These are phyloP conservation scores for Drosophila mayri DNA, from an alignment of 1,140 invertebrate genomes.

Conservation along the genomic window DNA sequence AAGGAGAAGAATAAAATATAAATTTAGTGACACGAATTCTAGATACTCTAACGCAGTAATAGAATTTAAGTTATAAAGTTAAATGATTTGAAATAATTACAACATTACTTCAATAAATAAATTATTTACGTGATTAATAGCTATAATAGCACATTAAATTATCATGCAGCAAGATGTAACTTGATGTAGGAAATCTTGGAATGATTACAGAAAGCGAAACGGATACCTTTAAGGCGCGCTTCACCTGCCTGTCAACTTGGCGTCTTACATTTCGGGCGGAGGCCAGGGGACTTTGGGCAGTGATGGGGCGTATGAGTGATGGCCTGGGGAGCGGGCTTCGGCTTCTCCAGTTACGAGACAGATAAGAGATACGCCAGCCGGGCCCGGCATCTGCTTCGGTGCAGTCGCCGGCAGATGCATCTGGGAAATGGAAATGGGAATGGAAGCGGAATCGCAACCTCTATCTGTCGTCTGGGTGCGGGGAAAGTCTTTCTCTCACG, in stretches of 20 bases:
- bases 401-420: conserved; percentile 69
- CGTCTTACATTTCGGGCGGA: conserved; percentile 49
- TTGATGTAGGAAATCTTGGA: neutral
- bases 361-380: conserved; percentile 35
- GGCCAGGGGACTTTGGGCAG: conserved; percentile 24
- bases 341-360: conserved; percentile 44
- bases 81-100: neutral
- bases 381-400: conserved; percentile 34
- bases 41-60: neutral
- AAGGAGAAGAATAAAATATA: neutral
- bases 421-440: conserved; percentile 26
- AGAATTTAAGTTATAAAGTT: too few species aligned
- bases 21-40: neutral
- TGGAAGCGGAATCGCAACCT: conserved; percentile 41
- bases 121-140: too few species aligned
- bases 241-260: conserved; percentile 75
- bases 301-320: conserved; percentile 49
- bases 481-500: conserved; percentile 74
- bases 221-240: conserved; percentile 54
- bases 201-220: conserved; percentile 7
- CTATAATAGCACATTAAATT: neutral
- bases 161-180: neutral
- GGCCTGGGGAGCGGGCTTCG: conserved; percentile 25
- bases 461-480: conserved; percentile 40
- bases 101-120: neutral